Conservation (phyloP, 2,888 invertebrate species). For the Gerosis bhagava region DNA sequence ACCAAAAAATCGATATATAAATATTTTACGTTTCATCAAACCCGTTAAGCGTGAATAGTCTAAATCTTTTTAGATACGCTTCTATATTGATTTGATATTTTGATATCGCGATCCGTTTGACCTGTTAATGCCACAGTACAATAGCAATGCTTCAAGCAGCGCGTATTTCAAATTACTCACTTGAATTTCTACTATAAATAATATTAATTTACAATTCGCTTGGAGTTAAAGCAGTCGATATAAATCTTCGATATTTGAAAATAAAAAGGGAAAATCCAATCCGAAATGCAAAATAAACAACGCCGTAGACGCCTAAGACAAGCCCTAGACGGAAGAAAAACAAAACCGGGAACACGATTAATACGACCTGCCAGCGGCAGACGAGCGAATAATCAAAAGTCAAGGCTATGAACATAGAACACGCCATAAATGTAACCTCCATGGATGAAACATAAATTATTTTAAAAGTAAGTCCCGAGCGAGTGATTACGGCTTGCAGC, state of each 20-base stretch:
- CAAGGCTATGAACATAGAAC: constrained; percentile 48
- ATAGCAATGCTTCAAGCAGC: constrained; percentile 51
- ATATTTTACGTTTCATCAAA: constrained; percentile 29
- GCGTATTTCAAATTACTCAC: constrained; percentile 61
- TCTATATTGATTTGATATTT: constrained; percentile 67
- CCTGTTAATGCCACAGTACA: constrained; percentile 69
- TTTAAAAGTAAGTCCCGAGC: constrained; percentile 72
- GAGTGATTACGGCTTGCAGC: constrained; percentile 72
- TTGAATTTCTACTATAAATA: constrained; percentile 65
- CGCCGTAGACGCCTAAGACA: constrained; percentile 59
- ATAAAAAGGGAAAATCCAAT: constrained; percentile 52
- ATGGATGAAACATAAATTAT: constrained; percentile 72
- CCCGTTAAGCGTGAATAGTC: constrained; percentile 64
- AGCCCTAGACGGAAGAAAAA: constrained; percentile 75
- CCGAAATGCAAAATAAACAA: constrained; percentile 69
- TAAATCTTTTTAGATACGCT: too few species aligned
- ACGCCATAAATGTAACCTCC: constrained; percentile 75
- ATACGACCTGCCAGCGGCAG: constrained; percentile 52
- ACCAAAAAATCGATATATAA: too few species aligned
- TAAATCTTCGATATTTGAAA: constrained; percentile 14
- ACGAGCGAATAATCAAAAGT: constrained; percentile 64
- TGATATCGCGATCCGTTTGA: constrained; percentile 63
- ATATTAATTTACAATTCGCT: constrained; percentile 53
- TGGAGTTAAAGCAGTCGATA: constrained; percentile 39
- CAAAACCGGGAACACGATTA: constrained; percentile 67